Evolutionary conservation across 2,113 vertebrate genomes (phyloP).

Genomic region (Cygnus buccinator): DNA sequence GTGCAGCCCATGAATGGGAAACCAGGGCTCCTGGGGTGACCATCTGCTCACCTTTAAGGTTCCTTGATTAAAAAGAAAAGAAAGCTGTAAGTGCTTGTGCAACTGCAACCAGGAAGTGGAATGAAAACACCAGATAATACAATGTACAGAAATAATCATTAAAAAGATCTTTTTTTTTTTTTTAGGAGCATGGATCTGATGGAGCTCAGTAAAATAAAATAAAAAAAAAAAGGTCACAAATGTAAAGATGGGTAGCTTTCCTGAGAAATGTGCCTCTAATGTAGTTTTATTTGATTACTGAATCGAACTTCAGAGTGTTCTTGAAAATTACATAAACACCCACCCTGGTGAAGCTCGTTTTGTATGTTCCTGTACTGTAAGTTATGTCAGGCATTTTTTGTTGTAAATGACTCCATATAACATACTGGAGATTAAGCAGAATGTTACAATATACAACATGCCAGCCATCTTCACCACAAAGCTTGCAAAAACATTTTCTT

Average conservation of each 20-base stretch:
- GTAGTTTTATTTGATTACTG: slow-evolving; percentile 50
- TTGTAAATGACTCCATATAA: slow-evolving; percentile 21
- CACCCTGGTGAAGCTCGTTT: slow-evolving; percentile 33
- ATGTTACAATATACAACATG: slow-evolving; percentile 59
- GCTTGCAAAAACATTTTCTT: slow-evolving; percentile 66
- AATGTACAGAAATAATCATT: not conserved
- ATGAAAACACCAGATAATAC: not conserved
- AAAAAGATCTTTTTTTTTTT: not conserved
- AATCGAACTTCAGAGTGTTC: slow-evolving; percentile 40
- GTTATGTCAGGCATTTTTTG: slow-evolving; percentile 66
- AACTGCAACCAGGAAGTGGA: not conserved
- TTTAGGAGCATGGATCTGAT: not conserved
- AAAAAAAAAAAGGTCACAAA: slow-evolving; percentile 22
- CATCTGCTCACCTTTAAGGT: slow-evolving; percentile 31
- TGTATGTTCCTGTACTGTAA: slow-evolving; percentile 53
- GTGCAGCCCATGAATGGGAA: not conserved
- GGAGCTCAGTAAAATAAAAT: not conserved
- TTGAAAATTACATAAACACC: slow-evolving; percentile 37
- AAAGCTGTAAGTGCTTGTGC: not conserved
- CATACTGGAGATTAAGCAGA: slow-evolving; percentile 52
- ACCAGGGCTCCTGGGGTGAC: not conserved
- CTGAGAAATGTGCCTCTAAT: slow-evolving; percentile 18
- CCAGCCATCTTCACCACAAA: slow-evolving; percentile 55
- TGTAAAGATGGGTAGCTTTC: not conserved
- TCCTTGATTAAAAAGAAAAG: not conserved